Percentiles rank a stretch among this genome's conserved stretches.
phyloP scores from a whole-genome alignment of 2,888 invertebrate species.

The Auanema sp. region DNA sequence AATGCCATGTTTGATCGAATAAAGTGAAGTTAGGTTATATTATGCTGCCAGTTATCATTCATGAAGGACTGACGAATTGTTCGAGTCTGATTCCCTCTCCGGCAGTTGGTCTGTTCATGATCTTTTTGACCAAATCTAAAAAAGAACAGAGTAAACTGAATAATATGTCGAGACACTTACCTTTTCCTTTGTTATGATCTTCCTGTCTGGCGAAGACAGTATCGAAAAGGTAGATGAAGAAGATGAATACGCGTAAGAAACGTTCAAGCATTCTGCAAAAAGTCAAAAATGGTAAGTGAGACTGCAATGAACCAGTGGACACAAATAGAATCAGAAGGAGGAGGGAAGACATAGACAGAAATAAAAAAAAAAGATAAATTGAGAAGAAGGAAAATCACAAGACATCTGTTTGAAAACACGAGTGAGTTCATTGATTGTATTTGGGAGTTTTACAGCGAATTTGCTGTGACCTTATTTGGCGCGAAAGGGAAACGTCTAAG shows the following conservation, averaged over 20 bases:
- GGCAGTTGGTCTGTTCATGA: background rate
- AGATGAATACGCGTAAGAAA: slow-evolving; percentile 40
- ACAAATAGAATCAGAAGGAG: background rate
- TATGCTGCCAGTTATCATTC: background rate
- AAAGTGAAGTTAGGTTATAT: background rate
- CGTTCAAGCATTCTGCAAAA: slow-evolving; percentile 37
- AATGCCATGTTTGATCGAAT: background rate
- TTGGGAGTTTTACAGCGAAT: too few species aligned
- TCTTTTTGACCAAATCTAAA: background rate
- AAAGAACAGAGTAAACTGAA: background rate
- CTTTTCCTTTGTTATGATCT: slow-evolving; percentile 43
- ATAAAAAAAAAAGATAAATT: background rate
- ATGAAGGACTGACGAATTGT: slow-evolving; percentile 9
- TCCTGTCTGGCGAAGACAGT: slow-evolving; percentile 38
- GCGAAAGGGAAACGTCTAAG: too few species aligned
- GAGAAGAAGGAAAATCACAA: slow-evolving; percentile 12
- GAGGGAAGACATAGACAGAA: background rate
- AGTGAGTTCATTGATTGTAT: too few species aligned
- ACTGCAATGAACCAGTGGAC: background rate
- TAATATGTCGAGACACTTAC: slow-evolving; percentile 13
- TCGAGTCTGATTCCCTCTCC: background rate
- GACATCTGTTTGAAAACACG: background rate
- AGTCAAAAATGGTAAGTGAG: background rate
- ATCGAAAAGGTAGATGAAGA: slow-evolving; percentile 41
- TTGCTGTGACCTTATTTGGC: too few species aligned